These are phyloP conservation scores for Pyrgilauda ruficollis DNA, from an alignment of 2,113 vertebrate genomes.

Conservation along the genomic window DNA sequence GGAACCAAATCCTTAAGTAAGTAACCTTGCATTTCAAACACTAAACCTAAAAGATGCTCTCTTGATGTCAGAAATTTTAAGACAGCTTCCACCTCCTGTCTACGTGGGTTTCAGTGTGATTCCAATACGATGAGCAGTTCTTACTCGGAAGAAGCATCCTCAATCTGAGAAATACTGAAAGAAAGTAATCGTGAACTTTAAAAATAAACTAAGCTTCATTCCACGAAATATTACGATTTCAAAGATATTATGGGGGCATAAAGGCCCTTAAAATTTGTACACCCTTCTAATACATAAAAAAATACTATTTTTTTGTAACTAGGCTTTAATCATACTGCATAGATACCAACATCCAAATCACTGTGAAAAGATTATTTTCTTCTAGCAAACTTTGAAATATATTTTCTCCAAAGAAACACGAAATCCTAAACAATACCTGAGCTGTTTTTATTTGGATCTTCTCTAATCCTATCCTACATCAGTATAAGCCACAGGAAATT, in stretches of 20 bases:
- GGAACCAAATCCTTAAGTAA: not conserved
- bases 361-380: not conserved
- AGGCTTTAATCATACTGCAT: not conserved
- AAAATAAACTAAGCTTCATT: not conserved
- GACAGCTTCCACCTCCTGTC: not conserved
- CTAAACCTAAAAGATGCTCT: not conserved
- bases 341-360: not conserved
- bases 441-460: not conserved
- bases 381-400: not conserved
- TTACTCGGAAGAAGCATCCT: not conserved
- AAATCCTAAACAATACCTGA: not conserved
- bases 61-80: not conserved
- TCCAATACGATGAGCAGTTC: not conserved
- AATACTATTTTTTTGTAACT: rapidly evolving
- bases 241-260: not conserved
- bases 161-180: not conserved
- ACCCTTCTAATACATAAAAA: not conserved
- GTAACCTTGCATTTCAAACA: not conserved
- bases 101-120: not conserved
- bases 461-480: not conserved
- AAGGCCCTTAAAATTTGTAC: not conserved
- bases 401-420: not conserved
- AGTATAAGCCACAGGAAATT: not conserved
- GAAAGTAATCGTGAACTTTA: not conserved
- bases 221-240: not conserved